Evolutionary conservation across 2,113 vertebrate species (phyloP), one percentile per base, ranked within the genome.

Genomic region (Bubo bubo): DNA sequence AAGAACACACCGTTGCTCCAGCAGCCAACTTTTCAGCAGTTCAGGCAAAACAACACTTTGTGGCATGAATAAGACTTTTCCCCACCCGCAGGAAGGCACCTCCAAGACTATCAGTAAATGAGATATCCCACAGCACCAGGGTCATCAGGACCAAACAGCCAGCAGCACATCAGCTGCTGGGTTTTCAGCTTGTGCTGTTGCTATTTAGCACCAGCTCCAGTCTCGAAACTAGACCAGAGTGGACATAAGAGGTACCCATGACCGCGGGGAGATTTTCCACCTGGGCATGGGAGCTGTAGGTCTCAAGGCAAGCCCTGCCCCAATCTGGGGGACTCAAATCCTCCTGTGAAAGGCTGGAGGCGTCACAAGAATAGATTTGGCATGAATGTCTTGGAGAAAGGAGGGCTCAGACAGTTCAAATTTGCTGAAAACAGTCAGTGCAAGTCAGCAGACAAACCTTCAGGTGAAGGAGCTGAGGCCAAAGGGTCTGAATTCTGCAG

Each of bases 371-470:
- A 30, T 12, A 30, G 73, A 12, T 24, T 26, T 34, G n/a, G 49
- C 23, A 4, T 3, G 1, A 15, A 4, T 1, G 2, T 17, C 28
- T 21, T 6, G 8, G 34, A 10, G 1, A 30, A 34, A 34, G 12
- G 45, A 59, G 17, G 14, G 32, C 47, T 62, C 17, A 18, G 56
- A 4, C 23, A 21, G 4, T 1, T 12, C 55, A 8, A 4, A 10
- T 6, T 8, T 1, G 12, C 21, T 14, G 14, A 10, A 28, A 41
- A n/a, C 14, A 21, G 5, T 12, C 2, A 0, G 66, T 27, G 47
- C 19, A 20, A 45, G 50, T 1, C 1, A 15, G 19, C 32, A 49
- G 39, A 13, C 5, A 24, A 28, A 14, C 2, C 5, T 59, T 10
- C 23, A 23, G 50, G 50, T 15, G 47, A 52, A 41, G 39, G 34